These are phyloP conservation scores for Troides helena DNA, from an alignment of 2,888 invertebrate species.

Conservation along the genomic window DNA sequence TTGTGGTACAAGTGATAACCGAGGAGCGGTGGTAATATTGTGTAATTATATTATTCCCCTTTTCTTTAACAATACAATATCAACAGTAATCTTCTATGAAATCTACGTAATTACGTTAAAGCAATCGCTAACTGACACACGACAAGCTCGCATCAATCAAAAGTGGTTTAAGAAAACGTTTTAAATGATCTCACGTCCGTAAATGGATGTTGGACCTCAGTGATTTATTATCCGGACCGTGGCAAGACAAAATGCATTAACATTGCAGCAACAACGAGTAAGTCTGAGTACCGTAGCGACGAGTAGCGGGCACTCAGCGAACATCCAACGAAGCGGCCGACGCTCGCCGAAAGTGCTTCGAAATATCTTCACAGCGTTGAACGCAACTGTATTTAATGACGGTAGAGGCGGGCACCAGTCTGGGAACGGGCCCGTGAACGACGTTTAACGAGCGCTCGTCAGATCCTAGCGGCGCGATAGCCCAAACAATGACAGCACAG, in stretches of 20 bases:
- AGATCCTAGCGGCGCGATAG: slow-evolving; percentile 69
- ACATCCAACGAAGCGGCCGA: slow-evolving; percentile 41
- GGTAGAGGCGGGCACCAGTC: slow-evolving; percentile 62
- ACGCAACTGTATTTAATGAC: slow-evolving; percentile 75
- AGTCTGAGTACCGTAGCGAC: slow-evolving; percentile 74
- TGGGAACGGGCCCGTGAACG: slow-evolving; percentile 68
- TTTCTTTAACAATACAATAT: too few species aligned
- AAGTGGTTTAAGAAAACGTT: slow-evolving; percentile 36
- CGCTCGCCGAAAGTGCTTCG: slow-evolving; percentile 70
- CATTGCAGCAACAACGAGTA: slow-evolving; percentile 61
- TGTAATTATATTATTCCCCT: too few species aligned
- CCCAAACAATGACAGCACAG: slow-evolving; percentile 68
- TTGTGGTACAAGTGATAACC: slow-evolving; percentile 10
- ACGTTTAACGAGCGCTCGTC: slow-evolving; percentile 60
- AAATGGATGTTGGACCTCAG: slow-evolving; percentile 41
- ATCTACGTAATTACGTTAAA: slow-evolving; percentile 14
- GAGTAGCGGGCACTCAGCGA: slow-evolving; percentile 67
- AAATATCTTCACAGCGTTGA: slow-evolving; percentile 67
- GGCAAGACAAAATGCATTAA: slow-evolving; percentile 70
- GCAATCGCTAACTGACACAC: slow-evolving; percentile 10
- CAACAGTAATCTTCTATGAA: background rate
- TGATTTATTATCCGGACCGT: slow-evolving; percentile 71
- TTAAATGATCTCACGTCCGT: background rate
- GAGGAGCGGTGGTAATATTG: background rate
- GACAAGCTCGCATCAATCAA: slow-evolving; percentile 30